These are phyloP conservation scores for Chionoecetes opilio DNA, from an alignment of 1,140 invertebrate species.

Conservation along the genomic window DNA sequence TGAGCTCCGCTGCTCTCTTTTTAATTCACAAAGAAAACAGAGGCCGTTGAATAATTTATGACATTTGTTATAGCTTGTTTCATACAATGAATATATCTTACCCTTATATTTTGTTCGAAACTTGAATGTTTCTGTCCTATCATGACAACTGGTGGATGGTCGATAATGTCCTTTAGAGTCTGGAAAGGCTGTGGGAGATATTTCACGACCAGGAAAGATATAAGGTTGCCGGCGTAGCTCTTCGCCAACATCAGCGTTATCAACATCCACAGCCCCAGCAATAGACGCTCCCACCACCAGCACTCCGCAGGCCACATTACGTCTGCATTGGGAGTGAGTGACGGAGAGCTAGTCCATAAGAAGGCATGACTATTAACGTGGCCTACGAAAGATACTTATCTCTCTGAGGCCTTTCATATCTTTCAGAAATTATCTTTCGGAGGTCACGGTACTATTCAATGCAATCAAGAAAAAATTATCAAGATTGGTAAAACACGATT, in stretches of 20 bases:
- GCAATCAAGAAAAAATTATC: neutral
- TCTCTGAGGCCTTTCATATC: no score
- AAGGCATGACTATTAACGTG: neutral
- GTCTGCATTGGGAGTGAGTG: neutral
- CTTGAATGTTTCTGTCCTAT: constrained; percentile 19
- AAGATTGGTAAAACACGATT: neutral
- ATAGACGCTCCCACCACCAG: neutral
- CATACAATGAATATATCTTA: neutral
- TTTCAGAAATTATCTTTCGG: no score
- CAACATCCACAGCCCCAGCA: constrained; percentile 5
- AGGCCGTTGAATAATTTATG: no score
- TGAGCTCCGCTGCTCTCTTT: no score
- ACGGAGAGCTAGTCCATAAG: neutral
- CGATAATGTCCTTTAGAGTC: neutral
- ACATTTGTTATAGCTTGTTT: no score
- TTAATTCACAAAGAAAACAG: no score
- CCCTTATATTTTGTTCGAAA: neutral
- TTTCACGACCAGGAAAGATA: neutral
- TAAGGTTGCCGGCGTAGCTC: neutral
- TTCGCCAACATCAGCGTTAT: neutral
- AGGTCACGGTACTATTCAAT: neutral
- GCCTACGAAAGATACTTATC: no score
- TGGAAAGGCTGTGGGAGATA: constrained; percentile 39
- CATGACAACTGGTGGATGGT: neutral
- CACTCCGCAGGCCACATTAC: neutral